Base-by-base conservation (phyloP, 2,888 invertebrate species). In the Dicycla oo region DNA sequence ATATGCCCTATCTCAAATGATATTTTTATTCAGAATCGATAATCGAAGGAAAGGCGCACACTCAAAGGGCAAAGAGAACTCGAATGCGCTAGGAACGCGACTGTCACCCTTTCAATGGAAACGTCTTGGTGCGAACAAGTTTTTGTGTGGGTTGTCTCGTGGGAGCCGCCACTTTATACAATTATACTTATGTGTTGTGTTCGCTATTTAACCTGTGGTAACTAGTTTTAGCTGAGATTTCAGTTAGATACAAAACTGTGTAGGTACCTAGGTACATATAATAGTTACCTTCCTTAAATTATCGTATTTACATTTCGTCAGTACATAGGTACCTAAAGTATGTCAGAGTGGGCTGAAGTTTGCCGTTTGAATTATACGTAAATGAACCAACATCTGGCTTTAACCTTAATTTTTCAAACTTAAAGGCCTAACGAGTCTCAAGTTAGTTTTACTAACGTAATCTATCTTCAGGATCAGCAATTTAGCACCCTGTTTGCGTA, bases 91-190 rank as follows among this genome's bases (percentile, higher is more conserved):
- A 60, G 81, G 80, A 80, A 80, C 83, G 70, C 75, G 67, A 80
- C 57, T 81, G 83, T 82, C 83, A 84, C 84, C 84, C 75, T 82
- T 87, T 88, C 86, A 86, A 82, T 89, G 78, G 88, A 87, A 88
- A 84, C 86, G 75, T 85, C 84, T 87, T 87, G 84, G 83, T 84
- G 84, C 84, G 84, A 89, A 90, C 91, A 83, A 90, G 93, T 92
- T 91, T 90, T 89, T 90, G 91, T 89, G 91, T 91, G 84, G 91
- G 87, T 73, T 80, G 86, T 82, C 80, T 87, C 90, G 92, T 92
- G 90, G 90, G 92, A 91, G 91, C 87, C 78, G 71, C 80, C 84
- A 81, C 80, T 86, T 87, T 86, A 85, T 87, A 83, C 85, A 86
- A 88, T 83, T 85, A 84, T 86, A n/a, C n/a, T n/a, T n/a, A 87